Evolutionary conservation across 2,113 vertebrate species (phyloP), one percentile per base, ranked within the genome.

Genomic region (Tetraodon nigroviridis): DNA sequence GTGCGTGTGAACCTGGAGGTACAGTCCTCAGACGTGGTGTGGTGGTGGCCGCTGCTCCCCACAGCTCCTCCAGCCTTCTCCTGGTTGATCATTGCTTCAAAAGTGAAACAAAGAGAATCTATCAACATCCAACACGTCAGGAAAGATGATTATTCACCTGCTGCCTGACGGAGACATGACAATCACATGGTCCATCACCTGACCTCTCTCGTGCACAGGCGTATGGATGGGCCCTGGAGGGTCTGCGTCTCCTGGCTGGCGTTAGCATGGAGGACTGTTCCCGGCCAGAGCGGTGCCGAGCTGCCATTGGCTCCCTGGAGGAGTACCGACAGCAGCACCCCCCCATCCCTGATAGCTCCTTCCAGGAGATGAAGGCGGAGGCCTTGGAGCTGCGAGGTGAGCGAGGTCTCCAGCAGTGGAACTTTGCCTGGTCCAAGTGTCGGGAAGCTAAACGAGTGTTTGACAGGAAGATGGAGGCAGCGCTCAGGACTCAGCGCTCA

Each of bases 391-490:
- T 84, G 67, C 71, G 64, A 4, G 85, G 79, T 0, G 81, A 78
- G 48, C 79, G 58, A 0, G 81, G 81, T 52, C 71, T 84, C 41
- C 52, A 52, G 2, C 83, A 84, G 79, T 82, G 75, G 83, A 81
- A 62, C 81, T 79, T 79, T 0, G 77, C 85, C 1, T 79, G 81
- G 83, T 69, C 81, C 0, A 78, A 78, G 55, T 87, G 83, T 55
- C 79, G 79, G 55, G 85, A 87, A 59, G 74, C 83, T 16, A 63
- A 60, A 49, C 71, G 32, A 48, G 69, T 69, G 67, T 76, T 81
- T 1, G 79, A 81, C 55, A 60, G 69, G 58, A 87, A 85, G 71
- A 79, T 82, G 77, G 83, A 85, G 61, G 67, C 32, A 0, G 85
- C 73, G 0, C 15, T 75, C 0, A 14, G 58, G 61, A 72, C 60